phyloP scores from a whole-genome alignment of 2,888 invertebrate genomes.

The Pegoplata infirma region DNA sequence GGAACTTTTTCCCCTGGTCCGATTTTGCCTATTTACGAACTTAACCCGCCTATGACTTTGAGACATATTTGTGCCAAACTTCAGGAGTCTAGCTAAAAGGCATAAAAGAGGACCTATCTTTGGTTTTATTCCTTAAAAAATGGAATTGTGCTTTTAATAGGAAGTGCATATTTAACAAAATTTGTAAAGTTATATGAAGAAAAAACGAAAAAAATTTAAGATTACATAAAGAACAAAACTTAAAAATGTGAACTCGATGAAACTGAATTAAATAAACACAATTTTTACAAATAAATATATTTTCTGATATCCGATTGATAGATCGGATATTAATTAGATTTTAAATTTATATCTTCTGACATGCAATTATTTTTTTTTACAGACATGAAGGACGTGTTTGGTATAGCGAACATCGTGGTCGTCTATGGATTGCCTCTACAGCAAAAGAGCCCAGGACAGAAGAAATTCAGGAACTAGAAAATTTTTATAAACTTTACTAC shows the following conservation, averaged over 20 bases:
- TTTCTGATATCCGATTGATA: slow-evolving; percentile 8
- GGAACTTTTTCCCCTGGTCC: no score
- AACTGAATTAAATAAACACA: no score
- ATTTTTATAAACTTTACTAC: slow-evolving; percentile 83
- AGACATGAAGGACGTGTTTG: slow-evolving; percentile 96
- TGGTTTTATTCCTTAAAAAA: no score
- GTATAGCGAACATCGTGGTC: slow-evolving; percentile 94
- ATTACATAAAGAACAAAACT: neutral
- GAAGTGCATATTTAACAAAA: no score
- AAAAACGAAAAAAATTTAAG: no score
- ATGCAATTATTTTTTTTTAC: slow-evolving; percentile 23
- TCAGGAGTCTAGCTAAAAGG: no score
- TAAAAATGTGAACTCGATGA: neutral
- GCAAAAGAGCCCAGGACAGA: slow-evolving; percentile 85
- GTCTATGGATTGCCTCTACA: slow-evolving; percentile 96
- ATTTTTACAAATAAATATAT: slow-evolving; percentile 41
- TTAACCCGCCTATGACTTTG: no score
- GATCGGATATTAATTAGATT: neutral
- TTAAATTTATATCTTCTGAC: neutral
- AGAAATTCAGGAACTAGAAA: slow-evolving; percentile 84
- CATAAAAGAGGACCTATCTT: no score
- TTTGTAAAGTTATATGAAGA: no score
- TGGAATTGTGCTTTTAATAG: no score
- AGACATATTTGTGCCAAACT: no score
- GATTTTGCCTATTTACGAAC: no score